Percentiles rank a stretch among this genome's conserved stretches.
phyloP scores from a whole-genome alignment of 2,113 vertebrate species.

The Vireo altiloquus region DNA sequence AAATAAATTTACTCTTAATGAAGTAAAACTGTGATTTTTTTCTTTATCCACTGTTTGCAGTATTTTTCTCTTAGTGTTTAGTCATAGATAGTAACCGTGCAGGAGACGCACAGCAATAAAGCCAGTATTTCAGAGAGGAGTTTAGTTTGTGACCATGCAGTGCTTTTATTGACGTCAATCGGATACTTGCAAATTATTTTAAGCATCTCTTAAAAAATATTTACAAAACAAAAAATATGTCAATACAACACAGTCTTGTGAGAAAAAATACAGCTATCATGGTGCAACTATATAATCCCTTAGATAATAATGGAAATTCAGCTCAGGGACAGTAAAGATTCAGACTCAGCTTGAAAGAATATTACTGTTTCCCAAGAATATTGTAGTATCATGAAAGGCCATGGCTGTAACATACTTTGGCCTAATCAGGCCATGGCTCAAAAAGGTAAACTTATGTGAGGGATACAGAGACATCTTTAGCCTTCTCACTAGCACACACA shows the following conservation, averaged over 20 bases:
- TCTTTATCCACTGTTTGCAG: background rate
- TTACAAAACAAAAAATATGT: background rate
- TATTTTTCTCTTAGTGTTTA: background rate
- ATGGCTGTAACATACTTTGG: background rate
- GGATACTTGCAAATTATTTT: background rate
- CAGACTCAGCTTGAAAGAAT: background rate
- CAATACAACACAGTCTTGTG: background rate
- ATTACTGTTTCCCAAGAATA: background rate
- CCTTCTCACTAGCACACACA: background rate
- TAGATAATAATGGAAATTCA: background rate
- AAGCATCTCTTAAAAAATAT: background rate
- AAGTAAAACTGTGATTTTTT: background rate
- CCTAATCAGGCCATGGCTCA: background rate
- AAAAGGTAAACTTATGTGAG: background rate
- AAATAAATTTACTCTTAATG: background rate
- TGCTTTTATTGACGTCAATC: background rate
- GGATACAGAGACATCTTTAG: background rate
- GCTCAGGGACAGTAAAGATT: background rate
- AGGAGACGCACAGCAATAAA: slow-evolving; percentile 22
- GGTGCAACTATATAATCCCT: background rate
- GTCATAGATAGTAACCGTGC: background rate
- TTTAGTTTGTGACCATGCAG: background rate
- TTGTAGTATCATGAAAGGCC: background rate
- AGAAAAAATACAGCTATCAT: background rate
- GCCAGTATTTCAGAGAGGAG: background rate